phyloP scores from a whole-genome alignment of 2,113 vertebrate genomes.

The Scopus umbretta region DNA sequence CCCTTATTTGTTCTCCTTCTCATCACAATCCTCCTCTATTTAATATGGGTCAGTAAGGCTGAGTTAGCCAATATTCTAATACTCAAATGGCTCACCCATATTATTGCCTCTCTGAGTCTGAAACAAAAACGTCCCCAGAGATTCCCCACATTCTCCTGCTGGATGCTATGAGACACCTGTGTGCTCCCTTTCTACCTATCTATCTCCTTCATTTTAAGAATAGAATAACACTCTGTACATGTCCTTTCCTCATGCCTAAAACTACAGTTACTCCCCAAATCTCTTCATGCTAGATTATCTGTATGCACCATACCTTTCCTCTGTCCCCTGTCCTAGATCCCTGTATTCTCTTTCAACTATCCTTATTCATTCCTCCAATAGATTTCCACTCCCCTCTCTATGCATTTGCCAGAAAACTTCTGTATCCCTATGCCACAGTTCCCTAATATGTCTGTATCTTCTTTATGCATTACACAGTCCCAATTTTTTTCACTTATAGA shows the following conservation, averaged over 20 bases:
- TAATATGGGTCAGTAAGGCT: neutral
- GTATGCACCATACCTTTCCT: neutral
- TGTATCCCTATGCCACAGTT: neutral
- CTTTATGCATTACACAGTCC: neutral
- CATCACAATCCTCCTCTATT: neutral
- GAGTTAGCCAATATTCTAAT: neutral
- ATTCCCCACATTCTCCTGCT: neutral
- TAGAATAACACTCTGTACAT: neutral
- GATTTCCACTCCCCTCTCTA: neutral
- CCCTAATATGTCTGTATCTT: neutral
- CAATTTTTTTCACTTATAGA: neutral
- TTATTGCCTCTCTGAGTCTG: neutral
- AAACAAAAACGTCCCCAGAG: neutral
- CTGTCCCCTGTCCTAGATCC: neutral
- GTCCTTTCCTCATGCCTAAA: neutral
- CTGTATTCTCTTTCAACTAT: neutral
- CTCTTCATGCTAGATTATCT: neutral
- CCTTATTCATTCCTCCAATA: neutral
- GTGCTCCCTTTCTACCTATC: neutral
- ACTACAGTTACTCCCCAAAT: neutral
- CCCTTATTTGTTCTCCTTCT: neutral
- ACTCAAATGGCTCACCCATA: neutral
- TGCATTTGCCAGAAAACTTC: neutral
- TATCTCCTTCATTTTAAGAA: neutral
- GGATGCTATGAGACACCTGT: rapidly evolving